Base-by-base conservation (phyloP, 2,888 invertebrate genomes). In the Eurytoma adleriae region DNA sequence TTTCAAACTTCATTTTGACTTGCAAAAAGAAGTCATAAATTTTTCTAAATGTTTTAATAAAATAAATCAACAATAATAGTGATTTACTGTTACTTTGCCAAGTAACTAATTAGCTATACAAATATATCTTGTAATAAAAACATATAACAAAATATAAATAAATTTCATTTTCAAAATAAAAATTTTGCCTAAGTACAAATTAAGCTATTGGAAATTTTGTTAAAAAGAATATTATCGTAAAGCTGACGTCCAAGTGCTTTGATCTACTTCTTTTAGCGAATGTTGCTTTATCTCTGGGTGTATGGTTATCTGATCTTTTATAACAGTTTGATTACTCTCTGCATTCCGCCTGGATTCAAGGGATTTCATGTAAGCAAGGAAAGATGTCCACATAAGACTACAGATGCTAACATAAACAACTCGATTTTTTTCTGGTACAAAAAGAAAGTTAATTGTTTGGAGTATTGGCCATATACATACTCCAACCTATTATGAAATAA, bases 301-400 rank as follows among this genome's bases (percentile, higher is more conserved):
- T 30, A 48, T 56, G 14, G 54, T 20, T 18, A 77, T 48, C n/a
- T 62, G 68, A 20, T 67, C 66, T 57, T 69, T 64, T 71, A 24
- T 72, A 13, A 81, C 80, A 54, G 62, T 20, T 1, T 72, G 12
- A 48, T 69, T 52, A 61, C 14, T 20, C 75, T 82, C 78, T 40
- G 18, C 16, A 27, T 69, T 81, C 59, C 81, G 59, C 71, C 82
- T 85, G 0, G 90, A 86, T 84, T 93, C 91, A 76, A 93, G 86
- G 83, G 95, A 94, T 90, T 96, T 96, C 94, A 96, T 94, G 84
- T 96, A 96, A 0, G 96, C 95, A 82, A 96, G 91, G 87, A 94
- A 96, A 18, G 94, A 93, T 0, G 95, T 95, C 96, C 96, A 96
- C 50, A 95, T 89, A 78, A 96, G 93, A 87, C 95, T 96, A 79